phyloP scores from a whole-genome alignment of 2,113 vertebrate genomes.

The Uria aalge region DNA sequence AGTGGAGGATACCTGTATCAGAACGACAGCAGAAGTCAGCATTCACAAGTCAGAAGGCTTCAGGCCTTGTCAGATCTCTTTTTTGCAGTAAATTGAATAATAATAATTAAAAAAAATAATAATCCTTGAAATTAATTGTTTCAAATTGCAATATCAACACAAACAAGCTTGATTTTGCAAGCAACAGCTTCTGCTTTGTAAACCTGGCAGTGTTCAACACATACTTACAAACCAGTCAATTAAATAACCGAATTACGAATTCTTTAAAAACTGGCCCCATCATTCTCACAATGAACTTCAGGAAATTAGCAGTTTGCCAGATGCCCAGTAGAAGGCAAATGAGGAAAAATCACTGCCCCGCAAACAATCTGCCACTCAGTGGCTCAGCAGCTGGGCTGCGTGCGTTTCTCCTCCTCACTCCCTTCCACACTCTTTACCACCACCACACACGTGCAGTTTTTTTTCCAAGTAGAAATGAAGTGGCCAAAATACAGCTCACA shows the following conservation, averaged over 20 bases:
- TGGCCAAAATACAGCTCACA: background rate
- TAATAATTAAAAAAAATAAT: background rate
- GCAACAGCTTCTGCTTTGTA: background rate
- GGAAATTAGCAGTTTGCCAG: background rate
- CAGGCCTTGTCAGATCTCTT: background rate
- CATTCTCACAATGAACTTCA: background rate
- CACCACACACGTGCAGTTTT: fast-evolving
- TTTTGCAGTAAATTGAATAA: background rate
- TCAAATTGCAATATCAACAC: background rate
- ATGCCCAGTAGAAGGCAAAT: background rate
- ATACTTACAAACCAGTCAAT: background rate
- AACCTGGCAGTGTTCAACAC: background rate
- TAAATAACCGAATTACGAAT: background rate
- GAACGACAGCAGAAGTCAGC: background rate
- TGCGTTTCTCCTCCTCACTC: background rate
- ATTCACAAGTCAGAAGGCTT: background rate
- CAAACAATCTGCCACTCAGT: background rate
- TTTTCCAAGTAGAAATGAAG: background rate
- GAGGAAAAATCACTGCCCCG: background rate
- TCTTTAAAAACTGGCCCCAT: background rate
- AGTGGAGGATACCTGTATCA: background rate
- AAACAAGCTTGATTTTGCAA: background rate
- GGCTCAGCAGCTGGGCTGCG: background rate
- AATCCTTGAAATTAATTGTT: background rate
- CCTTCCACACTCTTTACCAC: background rate